These are phyloP conservation scores for Chaetodon auriga DNA, from an alignment of 2,113 vertebrate genomes.

Conservation along the genomic window DNA sequence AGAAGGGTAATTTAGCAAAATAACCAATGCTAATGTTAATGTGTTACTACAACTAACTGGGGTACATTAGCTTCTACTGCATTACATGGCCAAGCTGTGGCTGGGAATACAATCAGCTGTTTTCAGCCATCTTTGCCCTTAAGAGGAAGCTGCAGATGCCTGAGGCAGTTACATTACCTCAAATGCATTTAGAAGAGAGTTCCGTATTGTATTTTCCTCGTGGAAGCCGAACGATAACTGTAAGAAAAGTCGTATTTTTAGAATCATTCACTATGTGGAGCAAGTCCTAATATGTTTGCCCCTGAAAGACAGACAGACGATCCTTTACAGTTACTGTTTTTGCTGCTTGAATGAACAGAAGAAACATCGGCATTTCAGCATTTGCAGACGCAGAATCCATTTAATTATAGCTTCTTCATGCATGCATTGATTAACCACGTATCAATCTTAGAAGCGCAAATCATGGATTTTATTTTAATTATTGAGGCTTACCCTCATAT, in stretches of 20 bases:
- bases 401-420: neutral
- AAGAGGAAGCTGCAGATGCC: slow-evolving; percentile 6
- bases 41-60: slow-evolving; percentile 2
- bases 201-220: neutral
- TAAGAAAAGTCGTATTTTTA: neutral
- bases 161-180: slow-evolving; percentile 17
- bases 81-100: neutral
- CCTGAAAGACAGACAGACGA: neutral
- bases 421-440: slow-evolving; percentile 2
- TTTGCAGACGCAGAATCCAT: slow-evolving; percentile 1
- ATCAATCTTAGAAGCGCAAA: neutral
- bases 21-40: slow-evolving; percentile 14
- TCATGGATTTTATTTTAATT: slow-evolving; percentile 10
- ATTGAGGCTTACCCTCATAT: neutral
- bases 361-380: neutral
- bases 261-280: neutral
- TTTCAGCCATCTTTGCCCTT: slow-evolving; percentile 19
- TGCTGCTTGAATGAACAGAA: neutral
- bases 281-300: neutral
- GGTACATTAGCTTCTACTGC: slow-evolving; percentile 8
- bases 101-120: slow-evolving; percentile 5
- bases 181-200: neutral
- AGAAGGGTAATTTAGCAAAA: slow-evolving; percentile 29
- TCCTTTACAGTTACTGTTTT: neutral
- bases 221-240: neutral